These are phyloP conservation scores for Bombus polaris DNA, from an alignment of 1,140 invertebrate genomes.

Conservation along the genomic window DNA sequence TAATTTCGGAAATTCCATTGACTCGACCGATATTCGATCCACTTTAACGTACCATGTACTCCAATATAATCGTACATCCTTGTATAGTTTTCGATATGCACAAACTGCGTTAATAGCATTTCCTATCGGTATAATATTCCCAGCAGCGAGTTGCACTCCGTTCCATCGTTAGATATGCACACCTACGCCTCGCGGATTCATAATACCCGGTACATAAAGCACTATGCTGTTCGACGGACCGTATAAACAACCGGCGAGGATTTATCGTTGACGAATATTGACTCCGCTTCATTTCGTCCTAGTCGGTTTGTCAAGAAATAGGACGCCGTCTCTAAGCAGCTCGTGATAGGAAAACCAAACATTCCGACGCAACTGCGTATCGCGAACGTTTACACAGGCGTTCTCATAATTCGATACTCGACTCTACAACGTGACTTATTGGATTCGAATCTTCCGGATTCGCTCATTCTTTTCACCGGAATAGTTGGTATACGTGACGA, in stretches of 20 bases:
- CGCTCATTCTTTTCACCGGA: background rate
- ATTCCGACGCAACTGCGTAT: background rate
- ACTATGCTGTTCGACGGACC: background rate
- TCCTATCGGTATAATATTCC: background rate
- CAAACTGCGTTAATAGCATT: background rate
- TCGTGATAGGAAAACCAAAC: slow-evolving; percentile 7
- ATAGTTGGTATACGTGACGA: too few species aligned
- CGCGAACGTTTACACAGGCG: slow-evolving; percentile 7
- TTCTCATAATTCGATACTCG: background rate
- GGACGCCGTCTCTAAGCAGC: slow-evolving; percentile 4
- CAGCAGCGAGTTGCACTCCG: background rate
- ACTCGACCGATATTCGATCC: background rate
- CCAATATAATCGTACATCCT: background rate
- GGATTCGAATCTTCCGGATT: background rate
- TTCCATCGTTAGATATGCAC: background rate
- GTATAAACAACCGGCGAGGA: slow-evolving; percentile 2
- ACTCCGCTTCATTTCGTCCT: slow-evolving; percentile 32
- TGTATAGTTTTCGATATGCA: background rate
- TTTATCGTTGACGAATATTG: slow-evolving; percentile 33
- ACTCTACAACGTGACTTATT: background rate
- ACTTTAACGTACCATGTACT: background rate
- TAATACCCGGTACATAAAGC: background rate
- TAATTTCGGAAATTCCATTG: background rate
- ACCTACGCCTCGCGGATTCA: background rate
- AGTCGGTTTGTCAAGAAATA: slow-evolving; percentile 13